These are phyloP conservation scores for Carassius gibelio DNA, from an alignment of 2,113 vertebrate genomes.

Conservation along the genomic window DNA sequence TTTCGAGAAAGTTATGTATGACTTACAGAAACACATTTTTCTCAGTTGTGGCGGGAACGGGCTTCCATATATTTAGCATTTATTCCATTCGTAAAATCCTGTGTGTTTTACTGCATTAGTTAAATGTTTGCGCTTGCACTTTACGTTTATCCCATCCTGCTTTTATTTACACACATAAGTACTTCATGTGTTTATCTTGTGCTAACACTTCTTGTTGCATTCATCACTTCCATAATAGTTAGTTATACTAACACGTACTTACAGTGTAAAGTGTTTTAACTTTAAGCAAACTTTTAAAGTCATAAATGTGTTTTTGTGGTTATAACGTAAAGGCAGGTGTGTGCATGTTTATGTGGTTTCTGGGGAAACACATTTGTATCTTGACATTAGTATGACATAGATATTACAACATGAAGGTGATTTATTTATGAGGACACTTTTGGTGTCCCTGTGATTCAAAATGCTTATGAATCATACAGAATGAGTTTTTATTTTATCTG, in stretches of 20 bases:
- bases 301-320: background rate
- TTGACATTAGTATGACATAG: too few relatives aligned
- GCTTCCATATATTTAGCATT: too few relatives aligned
- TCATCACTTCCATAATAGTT: background rate
- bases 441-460: too few relatives aligned
- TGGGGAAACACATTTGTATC: too few relatives aligned
- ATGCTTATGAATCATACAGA: too few relatives aligned
- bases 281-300: background rate
- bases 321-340: background rate
- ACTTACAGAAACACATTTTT: too few relatives aligned
- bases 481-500: too few relatives aligned
- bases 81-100: slow-evolving; percentile 3
- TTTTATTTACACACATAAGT: background rate
- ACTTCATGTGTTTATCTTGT: background rate
- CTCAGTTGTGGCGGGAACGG: too few relatives aligned
- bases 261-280: background rate
- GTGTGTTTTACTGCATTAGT: background rate
- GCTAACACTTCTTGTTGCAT: background rate
- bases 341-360: background rate
- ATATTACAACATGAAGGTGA: too few relatives aligned
- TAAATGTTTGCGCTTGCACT: background rate
- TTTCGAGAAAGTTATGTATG: too few relatives aligned
- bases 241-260: background rate
- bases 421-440: too few relatives aligned
- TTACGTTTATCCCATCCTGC: background rate